Evolutionary conservation across 2,888 invertebrate genomes (phyloP).

Genomic region (Chrysodeixis includens): DNA sequence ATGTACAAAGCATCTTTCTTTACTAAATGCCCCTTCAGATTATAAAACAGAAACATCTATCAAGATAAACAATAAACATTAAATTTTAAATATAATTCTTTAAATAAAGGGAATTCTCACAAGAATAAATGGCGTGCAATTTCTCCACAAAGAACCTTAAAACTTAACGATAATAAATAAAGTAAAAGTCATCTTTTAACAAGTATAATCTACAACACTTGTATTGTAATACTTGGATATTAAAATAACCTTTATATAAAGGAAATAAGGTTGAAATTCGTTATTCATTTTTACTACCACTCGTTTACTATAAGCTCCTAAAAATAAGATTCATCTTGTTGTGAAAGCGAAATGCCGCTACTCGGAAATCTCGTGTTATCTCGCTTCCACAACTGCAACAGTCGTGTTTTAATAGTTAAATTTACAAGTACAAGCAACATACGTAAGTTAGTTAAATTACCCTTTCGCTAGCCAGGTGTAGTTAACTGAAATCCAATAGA

Average conservation of each 20-base stretch:
- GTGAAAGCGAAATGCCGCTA: too few relatives aligned
- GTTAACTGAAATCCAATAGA: slow-evolving; percentile 47
- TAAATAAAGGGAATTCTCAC: neutral
- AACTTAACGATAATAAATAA: slow-evolving; percentile 40
- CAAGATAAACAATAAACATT: slow-evolving; percentile 18
- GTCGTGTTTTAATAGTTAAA: too few relatives aligned
- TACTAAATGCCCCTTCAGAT: neutral
- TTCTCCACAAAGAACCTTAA: slow-evolving; percentile 27
- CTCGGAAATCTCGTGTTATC: too few relatives aligned
- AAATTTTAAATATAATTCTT: slow-evolving; percentile 24
- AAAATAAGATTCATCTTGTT: too few relatives aligned
- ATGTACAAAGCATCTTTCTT: neutral
- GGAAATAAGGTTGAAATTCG: neutral
- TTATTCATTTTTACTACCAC: neutral
- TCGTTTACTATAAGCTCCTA: too few relatives aligned
- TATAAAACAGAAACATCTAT: neutral
- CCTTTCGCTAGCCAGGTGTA: slow-evolving; percentile 47
- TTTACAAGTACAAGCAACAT: neutral
- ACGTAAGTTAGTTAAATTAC: slow-evolving; percentile 14
- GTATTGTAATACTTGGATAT: neutral
- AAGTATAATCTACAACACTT: neutral
- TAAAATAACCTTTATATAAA: neutral
- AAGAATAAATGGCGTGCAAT: slow-evolving; percentile 15
- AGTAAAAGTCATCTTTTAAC: slow-evolving; percentile 20
- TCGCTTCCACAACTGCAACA: too few relatives aligned